Evolutionary conservation across 2,888 invertebrate species (phyloP).

Genomic region (Amphipyra berbera): DNA sequence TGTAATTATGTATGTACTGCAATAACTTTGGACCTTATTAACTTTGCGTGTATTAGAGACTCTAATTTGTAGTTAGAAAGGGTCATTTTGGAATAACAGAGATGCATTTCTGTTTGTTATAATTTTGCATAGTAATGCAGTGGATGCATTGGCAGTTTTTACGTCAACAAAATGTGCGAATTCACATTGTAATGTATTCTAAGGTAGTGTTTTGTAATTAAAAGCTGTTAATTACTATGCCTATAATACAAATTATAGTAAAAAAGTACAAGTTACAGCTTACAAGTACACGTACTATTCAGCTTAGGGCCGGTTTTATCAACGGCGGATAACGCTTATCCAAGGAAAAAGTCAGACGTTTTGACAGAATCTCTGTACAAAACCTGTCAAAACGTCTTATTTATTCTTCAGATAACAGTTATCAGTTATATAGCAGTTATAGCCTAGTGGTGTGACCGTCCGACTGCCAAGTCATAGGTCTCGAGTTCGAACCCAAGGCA

Average conservation of each 20-base stretch:
- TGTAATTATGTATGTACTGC: conserved; percentile 35
- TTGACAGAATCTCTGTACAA: too few relatives aligned
- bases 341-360: too few relatives aligned
- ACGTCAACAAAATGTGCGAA: conserved; percentile 16
- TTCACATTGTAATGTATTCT: conserved; percentile 10
- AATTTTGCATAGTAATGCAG: conserved; percentile 34
- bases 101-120: not conserved
- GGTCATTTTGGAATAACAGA: not conserved
- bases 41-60: not conserved
- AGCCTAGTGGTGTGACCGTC: too few relatives aligned
- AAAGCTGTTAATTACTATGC: conserved; percentile 5
- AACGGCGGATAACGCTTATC: too few relatives aligned
- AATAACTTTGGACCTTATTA: conserved; percentile 6
- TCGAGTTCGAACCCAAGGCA: too few relatives aligned
- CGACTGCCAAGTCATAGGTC: too few relatives aligned
- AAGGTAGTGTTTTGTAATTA: conserved; percentile 9
- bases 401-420: too few relatives aligned
- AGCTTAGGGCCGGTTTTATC: too few relatives aligned
- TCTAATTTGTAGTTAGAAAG: not conserved
- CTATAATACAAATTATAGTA: conserved; percentile 3
- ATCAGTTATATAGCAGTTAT: too few relatives aligned
- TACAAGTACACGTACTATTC: too few relatives aligned
- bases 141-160: conserved; percentile 27
- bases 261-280: conserved; percentile 8
- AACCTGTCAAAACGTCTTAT: too few relatives aligned